Percentiles rank a stretch among this genome's conserved stretches.
Evolutionary conservation across 2,113 vertebrate genomes (phyloP).

Genomic region (Caracal caracal): DNA sequence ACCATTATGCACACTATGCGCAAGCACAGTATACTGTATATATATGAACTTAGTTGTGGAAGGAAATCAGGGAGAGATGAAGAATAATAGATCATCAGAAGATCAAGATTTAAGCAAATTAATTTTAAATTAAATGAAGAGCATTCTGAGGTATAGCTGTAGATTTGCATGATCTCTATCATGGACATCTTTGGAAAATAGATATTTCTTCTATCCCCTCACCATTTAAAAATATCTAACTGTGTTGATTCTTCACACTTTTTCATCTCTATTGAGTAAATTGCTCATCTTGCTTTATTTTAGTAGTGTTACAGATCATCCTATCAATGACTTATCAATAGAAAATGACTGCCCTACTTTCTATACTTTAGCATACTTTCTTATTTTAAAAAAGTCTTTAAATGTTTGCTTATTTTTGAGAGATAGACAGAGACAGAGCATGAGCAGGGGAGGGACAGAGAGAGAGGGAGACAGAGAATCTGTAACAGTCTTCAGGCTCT

Average conservation of each 20-base stretch:
- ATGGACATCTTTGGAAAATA: neutral
- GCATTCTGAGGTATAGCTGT: neutral
- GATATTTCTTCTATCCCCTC: neutral
- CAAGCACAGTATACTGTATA: neutral
- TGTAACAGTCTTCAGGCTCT: too few species aligned
- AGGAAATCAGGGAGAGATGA: neutral
- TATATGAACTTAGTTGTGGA: neutral
- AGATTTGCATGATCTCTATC: neutral
- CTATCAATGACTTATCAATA: neutral
- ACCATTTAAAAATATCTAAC: neutral
- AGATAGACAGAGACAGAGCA: too few species aligned
- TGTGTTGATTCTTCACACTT: neutral
- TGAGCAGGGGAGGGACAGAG: too few species aligned
- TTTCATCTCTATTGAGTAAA: neutral
- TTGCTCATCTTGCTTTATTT: neutral
- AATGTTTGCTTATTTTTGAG: too few species aligned
- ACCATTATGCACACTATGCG: neutral
- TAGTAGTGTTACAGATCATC: neutral
- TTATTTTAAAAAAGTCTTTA: too few species aligned
- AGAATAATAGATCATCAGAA: neutral
- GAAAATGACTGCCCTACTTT: neutral
- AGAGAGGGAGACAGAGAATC: too few species aligned
- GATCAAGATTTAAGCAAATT: neutral
- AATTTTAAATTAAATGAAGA: constrained; percentile 19
- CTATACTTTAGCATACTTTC: neutral